These are phyloP conservation scores for Hexactinellida sp. DNA, from an alignment of 37 sponge, comb jelly and placozoan genomes.

Conservation along the genomic window DNA sequence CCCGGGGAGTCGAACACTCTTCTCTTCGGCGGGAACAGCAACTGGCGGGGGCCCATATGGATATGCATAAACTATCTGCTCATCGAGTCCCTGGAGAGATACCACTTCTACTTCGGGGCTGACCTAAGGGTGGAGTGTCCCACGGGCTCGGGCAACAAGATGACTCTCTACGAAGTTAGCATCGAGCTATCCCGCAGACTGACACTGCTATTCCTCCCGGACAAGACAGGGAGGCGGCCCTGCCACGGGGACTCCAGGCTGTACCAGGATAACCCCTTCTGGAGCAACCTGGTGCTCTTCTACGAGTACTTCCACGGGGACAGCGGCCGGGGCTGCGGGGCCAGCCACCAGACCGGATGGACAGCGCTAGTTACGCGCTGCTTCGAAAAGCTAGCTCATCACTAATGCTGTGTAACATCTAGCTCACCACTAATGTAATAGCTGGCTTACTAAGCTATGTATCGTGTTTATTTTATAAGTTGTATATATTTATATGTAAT, in stretches of 20 bases:
- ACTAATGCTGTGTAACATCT: too few relatives aligned
- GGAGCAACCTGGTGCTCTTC: conserved; percentile 83
- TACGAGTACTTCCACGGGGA: conserved; percentile 92
- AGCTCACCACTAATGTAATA: too few relatives aligned
- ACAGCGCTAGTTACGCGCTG: conserved; percentile 66
- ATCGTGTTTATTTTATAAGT: background rate
- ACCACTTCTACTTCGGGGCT: conserved; percentile 77
- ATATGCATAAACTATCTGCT: conserved; percentile 76
- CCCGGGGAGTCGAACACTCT: conserved; percentile 92
- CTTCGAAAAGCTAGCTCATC: conserved; percentile 57
- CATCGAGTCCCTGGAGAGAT: conserved; percentile 81
- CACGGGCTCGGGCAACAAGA: conserved; percentile 53
- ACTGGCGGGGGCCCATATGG: conserved; percentile 96
- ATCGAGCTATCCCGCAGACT: conserved; percentile 54
- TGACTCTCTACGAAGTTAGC: conserved; percentile 62
- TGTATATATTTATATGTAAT: background rate
- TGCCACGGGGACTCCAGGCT: conserved; percentile 70
- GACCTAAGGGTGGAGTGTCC: conserved; percentile 81
- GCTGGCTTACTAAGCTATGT: background rate
- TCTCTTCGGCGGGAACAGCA: conserved; percentile 94
- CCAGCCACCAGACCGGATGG: conserved; percentile 97
- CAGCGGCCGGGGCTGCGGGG: conserved; percentile 85
- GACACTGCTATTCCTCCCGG: conserved; percentile 45
- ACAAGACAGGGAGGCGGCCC: conserved; percentile 48
- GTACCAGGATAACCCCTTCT: conserved; percentile 67